These are phyloP conservation scores for Ochropleura leucogaster DNA, from an alignment of 2,888 invertebrate genomes.

Conservation along the genomic window DNA sequence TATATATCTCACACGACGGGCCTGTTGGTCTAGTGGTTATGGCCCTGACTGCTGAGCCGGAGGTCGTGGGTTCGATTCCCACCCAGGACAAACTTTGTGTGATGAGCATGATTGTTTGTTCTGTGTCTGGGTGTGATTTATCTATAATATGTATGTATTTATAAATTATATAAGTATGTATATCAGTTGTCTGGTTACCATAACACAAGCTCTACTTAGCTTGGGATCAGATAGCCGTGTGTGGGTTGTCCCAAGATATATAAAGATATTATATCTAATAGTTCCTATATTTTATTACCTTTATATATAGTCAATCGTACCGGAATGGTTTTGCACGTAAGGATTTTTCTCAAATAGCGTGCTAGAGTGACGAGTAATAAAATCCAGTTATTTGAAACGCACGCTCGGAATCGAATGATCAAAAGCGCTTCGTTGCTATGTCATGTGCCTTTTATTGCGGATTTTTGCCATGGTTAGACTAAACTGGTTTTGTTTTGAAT, in stretches of 20 bases:
- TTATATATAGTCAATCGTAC: background rate
- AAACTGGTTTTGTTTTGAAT: background rate
- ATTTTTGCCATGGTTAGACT: background rate
- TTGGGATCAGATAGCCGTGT: too few species aligned
- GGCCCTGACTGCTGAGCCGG: too few species aligned
- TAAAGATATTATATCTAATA: background rate
- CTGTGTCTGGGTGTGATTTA: too few species aligned
- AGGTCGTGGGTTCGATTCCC: too few species aligned
- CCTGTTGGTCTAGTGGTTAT: too few species aligned
- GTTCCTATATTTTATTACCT: background rate
- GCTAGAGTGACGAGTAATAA: slow-evolving; percentile 19
- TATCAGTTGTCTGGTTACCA: too few species aligned
- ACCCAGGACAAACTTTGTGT: too few species aligned
- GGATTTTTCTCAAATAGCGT: slow-evolving; percentile 14
- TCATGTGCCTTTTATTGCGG: background rate
- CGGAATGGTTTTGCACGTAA: background rate
- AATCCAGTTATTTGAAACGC: slow-evolving; percentile 28
- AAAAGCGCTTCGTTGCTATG: background rate
- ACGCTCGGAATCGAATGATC: slow-evolving; percentile 10
- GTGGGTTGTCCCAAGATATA: too few species aligned
- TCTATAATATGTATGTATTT: too few species aligned
- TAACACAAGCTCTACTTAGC: too few species aligned
- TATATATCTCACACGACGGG: background rate
- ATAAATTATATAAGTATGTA: too few species aligned
- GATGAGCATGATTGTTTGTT: too few species aligned